Base-by-base conservation (phyloP, 2,888 invertebrate genomes). In the Cephus sareptanus region DNA sequence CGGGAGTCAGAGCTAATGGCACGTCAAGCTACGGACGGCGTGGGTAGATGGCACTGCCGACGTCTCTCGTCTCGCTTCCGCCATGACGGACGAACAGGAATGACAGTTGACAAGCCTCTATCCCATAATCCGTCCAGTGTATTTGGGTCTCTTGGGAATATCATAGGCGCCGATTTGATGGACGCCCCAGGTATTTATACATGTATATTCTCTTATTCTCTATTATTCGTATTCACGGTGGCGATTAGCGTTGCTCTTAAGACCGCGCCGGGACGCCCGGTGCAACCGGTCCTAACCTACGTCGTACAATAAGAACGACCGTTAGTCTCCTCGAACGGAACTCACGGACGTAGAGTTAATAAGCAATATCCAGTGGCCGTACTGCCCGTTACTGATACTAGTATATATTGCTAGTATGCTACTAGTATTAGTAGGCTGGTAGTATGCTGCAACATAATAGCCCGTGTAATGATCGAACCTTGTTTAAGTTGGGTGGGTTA, bases 281-380 rank as follows among this genome's bases (percentile, higher is more conserved):
- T 84, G 83, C 87, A 89, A 87, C 89, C 85, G 87, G 88, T 89
- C 88, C 85, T 86, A 81, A 31, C 71, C 33, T 71, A 23, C 31
- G 34, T 34, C n/a, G 69, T 31, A 33, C 33, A 78, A 75, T 77
- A 75, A 79, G 73, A 56, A 81, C 80, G 83, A 84, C 87, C 87
- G 87, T 87, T 87, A 87, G 83, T 84, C 71, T 23, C 85, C 84
- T 81, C 81, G 81, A 81, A 79, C 82, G 83, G 85, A 84, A 82
- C 85, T 84, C 83, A 82, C 82, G 83, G 85, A 87, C 87, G 85
- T 88, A 86, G 87, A 88, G 88, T 89, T 90, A 90, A 90, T 90
- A 90, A 90, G 89, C 89, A 86, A 89, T 89, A 87, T 86, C 87
- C 85, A 82, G 82, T 76, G 68, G 74, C 78, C 76, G 83, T 77